Percentiles rank a stretch among this genome's conserved stretches.
Conservation (phyloP, 1,140 invertebrate genomes). For the Eubasilissa regina region DNA sequence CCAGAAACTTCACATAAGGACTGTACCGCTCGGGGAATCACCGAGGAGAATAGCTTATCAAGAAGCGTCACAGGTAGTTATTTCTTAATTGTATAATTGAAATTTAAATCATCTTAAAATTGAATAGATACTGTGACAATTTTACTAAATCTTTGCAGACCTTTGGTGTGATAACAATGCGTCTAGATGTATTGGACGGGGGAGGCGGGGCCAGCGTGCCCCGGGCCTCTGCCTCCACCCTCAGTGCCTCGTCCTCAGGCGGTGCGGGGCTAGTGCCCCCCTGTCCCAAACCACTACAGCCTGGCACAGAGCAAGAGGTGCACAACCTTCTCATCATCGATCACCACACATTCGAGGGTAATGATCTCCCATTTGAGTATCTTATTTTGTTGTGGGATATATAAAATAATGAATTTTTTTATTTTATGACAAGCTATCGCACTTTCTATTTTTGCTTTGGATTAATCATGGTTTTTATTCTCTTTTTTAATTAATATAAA, state of each 20-base stretch:
- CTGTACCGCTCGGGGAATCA: slow-evolving; percentile 94
- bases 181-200: slow-evolving; percentile 88
- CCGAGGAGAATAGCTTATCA: slow-evolving; percentile 96
- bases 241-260: slow-evolving; percentile 63
- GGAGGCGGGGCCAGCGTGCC: slow-evolving; percentile 67
- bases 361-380: not conserved
- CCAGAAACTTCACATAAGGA: slow-evolving; percentile 97
- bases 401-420: too few species aligned
- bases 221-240: slow-evolving; percentile 81
- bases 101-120: not conserved
- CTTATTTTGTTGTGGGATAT: too few species aligned
- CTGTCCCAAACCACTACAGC: slow-evolving; percentile 84
- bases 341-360: slow-evolving; percentile 95
- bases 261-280: slow-evolving; percentile 67
- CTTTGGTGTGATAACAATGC: slow-evolving; percentile 94
- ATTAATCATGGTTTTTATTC: too few species aligned
- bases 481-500: too few species aligned
- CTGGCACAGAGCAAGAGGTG: slow-evolving; percentile 90
- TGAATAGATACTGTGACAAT: not conserved
- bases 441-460: too few species aligned
- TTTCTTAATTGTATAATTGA: not conserved
- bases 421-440: too few species aligned
- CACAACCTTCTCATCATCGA: slow-evolving; percentile 95
- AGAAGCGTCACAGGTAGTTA: slow-evolving; percentile 84
- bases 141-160: slow-evolving; percentile 73